A percentile compares a stretch with the other conserved stretches of the same genome.
Conservation (phyloP, 2,797 vertebrate species). For the Poliocrania exsul region DNA sequence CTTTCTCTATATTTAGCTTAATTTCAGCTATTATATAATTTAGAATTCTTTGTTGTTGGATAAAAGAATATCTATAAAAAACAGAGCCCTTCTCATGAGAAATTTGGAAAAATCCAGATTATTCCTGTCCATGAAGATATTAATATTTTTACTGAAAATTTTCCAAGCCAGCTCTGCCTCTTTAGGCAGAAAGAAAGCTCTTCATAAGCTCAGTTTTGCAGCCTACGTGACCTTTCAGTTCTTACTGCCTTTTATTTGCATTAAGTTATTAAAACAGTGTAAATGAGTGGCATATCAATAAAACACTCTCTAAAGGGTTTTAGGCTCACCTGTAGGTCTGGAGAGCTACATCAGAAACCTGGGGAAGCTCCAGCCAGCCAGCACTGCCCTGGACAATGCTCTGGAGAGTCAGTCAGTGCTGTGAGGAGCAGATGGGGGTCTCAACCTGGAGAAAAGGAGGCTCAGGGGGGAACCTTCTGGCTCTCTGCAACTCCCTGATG, state of each 20-base stretch:
- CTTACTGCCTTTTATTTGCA: neutral
- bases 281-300: neutral
- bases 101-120: constrained; percentile 59
- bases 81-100: constrained; percentile 32
- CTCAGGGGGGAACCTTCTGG: neutral
- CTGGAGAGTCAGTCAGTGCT: neutral
- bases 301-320: neutral
- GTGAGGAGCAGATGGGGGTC: neutral
- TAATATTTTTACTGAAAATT: constrained; percentile 58
- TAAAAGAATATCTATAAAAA: constrained; percentile 51
- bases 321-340: neutral
- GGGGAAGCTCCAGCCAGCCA: neutral
- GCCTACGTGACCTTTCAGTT: neutral
- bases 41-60: constrained; percentile 50
- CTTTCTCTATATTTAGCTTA: constrained; percentile 51
- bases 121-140: constrained; percentile 41
- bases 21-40: constrained; percentile 53
- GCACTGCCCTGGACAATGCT: no score
- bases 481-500: neutral
- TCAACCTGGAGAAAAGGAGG: neutral
- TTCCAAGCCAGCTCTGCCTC: constrained; percentile 46
- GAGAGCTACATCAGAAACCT: neutral
- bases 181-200: neutral
- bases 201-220: neutral
- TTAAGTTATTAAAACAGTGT: neutral